These are phyloP conservation scores for Coluber constrictor DNA, from an alignment of 2,797 vertebrate species.

Conservation along the genomic window DNA sequence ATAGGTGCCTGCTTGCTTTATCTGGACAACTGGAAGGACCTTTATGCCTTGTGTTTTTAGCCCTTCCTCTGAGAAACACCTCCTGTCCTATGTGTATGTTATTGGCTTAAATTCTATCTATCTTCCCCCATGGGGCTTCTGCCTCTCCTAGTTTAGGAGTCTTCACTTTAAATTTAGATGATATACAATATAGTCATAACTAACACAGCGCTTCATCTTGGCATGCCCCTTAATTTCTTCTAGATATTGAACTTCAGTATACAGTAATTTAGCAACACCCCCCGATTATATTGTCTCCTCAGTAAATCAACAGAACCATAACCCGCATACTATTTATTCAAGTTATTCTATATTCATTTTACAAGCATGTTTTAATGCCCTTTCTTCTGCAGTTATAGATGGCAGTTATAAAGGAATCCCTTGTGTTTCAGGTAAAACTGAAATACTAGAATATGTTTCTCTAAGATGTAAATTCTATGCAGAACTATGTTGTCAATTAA, in stretches of 20 bases:
- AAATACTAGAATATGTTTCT: neutral
- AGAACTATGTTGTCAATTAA: neutral
- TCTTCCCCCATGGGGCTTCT: neutral
- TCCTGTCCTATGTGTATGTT: neutral
- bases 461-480: neutral
- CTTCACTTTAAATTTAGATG: neutral
- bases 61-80: neutral
- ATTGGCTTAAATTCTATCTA: neutral
- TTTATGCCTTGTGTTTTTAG: neutral
- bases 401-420: neutral
- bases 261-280: neutral
- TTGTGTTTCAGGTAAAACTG: neutral
- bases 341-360: neutral
- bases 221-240: neutral
- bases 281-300: neutral
- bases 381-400: neutral
- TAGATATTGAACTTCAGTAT: neutral
- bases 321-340: slow-evolving; percentile 20
- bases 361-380: neutral
- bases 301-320: neutral
- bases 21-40: neutral
- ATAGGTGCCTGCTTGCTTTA: neutral
- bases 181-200: neutral
- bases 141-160: neutral
- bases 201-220: neutral